A percentile compares a stretch with the other conserved stretches of the same genome.
These are phyloP conservation scores for Drosophila bipectinata DNA, from an alignment of 1,140 invertebrate species.

Conservation along the genomic window DNA sequence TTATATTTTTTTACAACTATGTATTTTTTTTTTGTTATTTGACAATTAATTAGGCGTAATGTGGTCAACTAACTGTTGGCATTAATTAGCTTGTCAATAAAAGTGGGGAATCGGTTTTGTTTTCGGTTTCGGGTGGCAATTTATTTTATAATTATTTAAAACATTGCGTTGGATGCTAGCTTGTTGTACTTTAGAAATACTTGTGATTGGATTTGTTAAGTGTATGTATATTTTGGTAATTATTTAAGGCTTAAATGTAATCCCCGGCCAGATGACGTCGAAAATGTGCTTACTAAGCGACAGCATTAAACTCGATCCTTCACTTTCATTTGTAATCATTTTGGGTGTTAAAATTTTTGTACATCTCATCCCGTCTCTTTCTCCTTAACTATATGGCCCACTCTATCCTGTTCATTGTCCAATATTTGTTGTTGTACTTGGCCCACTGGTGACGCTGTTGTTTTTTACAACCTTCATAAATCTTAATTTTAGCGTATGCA, in stretches of 20 bases:
- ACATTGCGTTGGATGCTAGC: not conserved
- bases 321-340: slow-evolving; percentile 73
- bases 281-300: not conserved
- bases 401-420: not conserved
- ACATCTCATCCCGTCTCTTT: slow-evolving; percentile 43
- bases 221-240: not conserved
- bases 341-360: slow-evolving; percentile 76
- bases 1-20: slow-evolving; percentile 1
- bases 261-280: not conserved
- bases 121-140: not conserved
- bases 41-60: slow-evolving; percentile 39
- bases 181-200: not conserved
- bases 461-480: slow-evolving; percentile 80
- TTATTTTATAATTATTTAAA: slow-evolving; percentile 3
- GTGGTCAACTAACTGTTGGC: slow-evolving; percentile 12
- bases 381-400: too few species aligned
- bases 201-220: not conserved
- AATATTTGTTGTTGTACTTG: slow-evolving; percentile 12
- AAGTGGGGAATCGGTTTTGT: not conserved
- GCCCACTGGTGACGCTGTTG: slow-evolving; percentile 62
- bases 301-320: slow-evolving; percentile 1
- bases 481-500: slow-evolving; percentile 80
- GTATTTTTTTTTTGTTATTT: not conserved
- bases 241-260: too few species aligned
- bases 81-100: slow-evolving; percentile 30